Base-by-base conservation (phyloP, 2,113 vertebrate species). In the Pycnonotus jocosus region DNA sequence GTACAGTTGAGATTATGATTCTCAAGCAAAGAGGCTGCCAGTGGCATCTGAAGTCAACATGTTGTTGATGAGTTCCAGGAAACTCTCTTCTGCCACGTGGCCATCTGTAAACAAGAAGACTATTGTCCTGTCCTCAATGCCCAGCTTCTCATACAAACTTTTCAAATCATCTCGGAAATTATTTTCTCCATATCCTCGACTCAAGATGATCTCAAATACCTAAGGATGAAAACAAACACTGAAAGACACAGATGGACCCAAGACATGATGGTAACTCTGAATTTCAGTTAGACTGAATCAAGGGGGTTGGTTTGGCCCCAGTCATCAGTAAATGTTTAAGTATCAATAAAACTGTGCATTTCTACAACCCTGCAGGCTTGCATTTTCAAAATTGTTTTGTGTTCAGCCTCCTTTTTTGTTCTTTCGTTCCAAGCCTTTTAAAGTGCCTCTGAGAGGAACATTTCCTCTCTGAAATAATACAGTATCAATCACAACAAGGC, bases 21-120 rank as follows among this genome's bases (percentile, higher is more conserved):
- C 76, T 73, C 48, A 87, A 87, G 45, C 21, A 94, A 56, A 80
- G 68, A 78, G 69, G 73, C 51, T 91, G 83, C 10, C 53, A 40
- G 21, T 11, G 24, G 56, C 86, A 99, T 99, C 99, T 98, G 99
- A 99, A 38, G 99, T 99, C 88, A 99, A 97, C 99, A 99, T 99
- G 97, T 99, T 99, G 96, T 99, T 99, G 95, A 99, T 98, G 73
- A 99, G 99, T 88, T 99, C 99, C 97, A 99, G 97, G 91, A 99
- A 99, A 57, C 99, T 98, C 96, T 99, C 99, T 84, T 99, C 98
- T 4, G 98, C 98, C 93, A 99, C 98, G 0, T 99, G 99, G 6
- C 98, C 98, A 12, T 99, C 99, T 6, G 99, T 99, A 80, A 99
- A 99, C 89, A 99, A 97, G 96, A 99, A 99, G 60, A 99, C 98